phyloP scores from a whole-genome alignment of 2,888 invertebrate species.

The Drymonia ruficornis region DNA sequence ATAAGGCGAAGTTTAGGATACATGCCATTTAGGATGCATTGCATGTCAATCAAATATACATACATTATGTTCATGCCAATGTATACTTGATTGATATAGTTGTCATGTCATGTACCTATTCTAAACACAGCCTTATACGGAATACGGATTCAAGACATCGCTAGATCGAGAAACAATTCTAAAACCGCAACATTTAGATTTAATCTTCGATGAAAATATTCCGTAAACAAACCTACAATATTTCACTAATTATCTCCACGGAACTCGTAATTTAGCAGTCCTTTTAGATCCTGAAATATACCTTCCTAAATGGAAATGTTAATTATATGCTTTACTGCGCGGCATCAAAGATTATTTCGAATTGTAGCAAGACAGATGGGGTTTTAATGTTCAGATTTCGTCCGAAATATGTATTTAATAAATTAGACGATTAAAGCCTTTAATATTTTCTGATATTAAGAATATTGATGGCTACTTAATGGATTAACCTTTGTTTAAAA shows the following conservation, averaged over 20 bases:
- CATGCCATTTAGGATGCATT: too few species aligned
- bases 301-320: constrained; percentile 9
- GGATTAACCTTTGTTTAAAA: not conserved
- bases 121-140: constrained; percentile 14
- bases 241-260: constrained; percentile 8
- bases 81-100: constrained; percentile 6
- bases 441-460: not conserved
- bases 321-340: constrained; percentile 23
- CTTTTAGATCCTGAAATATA: constrained; percentile 22
- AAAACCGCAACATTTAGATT: constrained; percentile 19
- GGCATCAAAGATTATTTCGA: constrained; percentile 26
- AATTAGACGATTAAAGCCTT: not conserved
- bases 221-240: not conserved
- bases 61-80: too few species aligned
- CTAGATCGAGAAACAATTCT: constrained; percentile 18
- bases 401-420: not conserved
- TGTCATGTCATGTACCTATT: constrained; percentile 1
- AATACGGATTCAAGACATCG: not conserved
- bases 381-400: not conserved
- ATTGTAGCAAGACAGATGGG: constrained; percentile 4
- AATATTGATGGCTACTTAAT: not conserved
- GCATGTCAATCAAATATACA: too few species aligned
- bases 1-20: too few species aligned
- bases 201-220: constrained; percentile 15
- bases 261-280: constrained; percentile 37